These are phyloP conservation scores for Glyphotaelius pellucidus DNA, from an alignment of 2,888 invertebrate genomes.

Conservation along the genomic window DNA sequence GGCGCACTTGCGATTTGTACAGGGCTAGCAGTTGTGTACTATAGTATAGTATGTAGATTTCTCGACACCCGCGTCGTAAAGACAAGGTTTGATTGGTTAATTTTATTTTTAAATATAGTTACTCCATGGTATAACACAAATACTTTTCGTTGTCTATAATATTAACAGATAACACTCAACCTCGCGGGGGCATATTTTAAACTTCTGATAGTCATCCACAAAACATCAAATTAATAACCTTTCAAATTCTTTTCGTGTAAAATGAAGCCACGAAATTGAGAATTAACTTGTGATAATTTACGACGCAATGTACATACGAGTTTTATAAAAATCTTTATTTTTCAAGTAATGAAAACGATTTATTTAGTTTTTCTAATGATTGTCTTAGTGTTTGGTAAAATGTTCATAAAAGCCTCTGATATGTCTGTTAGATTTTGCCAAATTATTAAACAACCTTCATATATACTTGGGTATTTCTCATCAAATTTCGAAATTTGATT, in stretches of 20 bases:
- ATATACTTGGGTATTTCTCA: too few relatives aligned
- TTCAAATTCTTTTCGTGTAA: neutral
- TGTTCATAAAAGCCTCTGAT: neutral
- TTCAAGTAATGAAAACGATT: neutral
- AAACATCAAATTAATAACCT: neutral
- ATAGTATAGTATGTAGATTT: neutral
- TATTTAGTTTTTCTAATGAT: neutral
- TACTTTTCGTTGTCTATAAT: neutral
- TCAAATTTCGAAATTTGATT: too few relatives aligned
- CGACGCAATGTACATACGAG: neutral
- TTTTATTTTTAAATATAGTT: too few relatives aligned
- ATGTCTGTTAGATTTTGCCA: neutral
- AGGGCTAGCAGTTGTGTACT: too few relatives aligned
- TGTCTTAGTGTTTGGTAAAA: neutral
- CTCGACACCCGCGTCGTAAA: too few relatives aligned
- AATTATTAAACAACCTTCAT: neutral
- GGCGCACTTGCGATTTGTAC: too few relatives aligned
- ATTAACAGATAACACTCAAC: neutral
- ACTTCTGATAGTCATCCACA: neutral
- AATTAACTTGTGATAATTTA: neutral
- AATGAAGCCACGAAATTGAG: neutral
- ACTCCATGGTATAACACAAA: too few relatives aligned
- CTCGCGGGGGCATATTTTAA: neutral
- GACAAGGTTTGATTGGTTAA: neutral
- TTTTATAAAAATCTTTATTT: neutral